phyloP scores from a whole-genome alignment of 2,888 invertebrate species.

The Sesamia inferens region DNA sequence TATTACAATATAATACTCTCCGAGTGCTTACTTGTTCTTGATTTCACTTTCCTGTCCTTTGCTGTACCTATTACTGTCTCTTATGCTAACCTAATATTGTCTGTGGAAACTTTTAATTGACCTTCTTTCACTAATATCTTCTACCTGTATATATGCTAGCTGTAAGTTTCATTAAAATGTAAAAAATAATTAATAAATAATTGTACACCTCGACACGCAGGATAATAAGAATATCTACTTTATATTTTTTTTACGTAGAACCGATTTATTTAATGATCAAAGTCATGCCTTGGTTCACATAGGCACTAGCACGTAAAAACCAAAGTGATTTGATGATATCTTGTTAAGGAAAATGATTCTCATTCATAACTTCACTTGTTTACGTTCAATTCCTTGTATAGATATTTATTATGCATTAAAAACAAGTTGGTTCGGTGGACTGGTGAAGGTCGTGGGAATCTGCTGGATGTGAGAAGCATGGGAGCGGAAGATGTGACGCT shows the following conservation, averaged over 20 bases:
- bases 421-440: not conserved
- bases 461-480: not conserved
- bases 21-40: too few species aligned
- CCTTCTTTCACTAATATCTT: too few species aligned
- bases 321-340: conserved; percentile 42
- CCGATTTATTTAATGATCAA: not conserved
- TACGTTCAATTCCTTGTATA: conserved; percentile 9
- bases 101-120: too few species aligned
- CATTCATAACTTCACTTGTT: conserved; percentile 24
- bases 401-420: not conserved
- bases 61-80: too few species aligned
- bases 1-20: too few species aligned
- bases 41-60: too few species aligned
- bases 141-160: too few species aligned
- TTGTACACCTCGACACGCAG: not conserved
- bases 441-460: not conserved
- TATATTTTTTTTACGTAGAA: not conserved
- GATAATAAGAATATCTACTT: not conserved
- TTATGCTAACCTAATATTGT: too few species aligned
- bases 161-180: too few species aligned
- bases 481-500: too few species aligned
- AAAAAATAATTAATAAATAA: not conserved
- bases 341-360: conserved; percentile 47
- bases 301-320: conserved; percentile 38
- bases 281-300: conserved; percentile 14